Conservation (phyloP, 2,888 invertebrate genomes). For the Pristionchus entomophagus region DNA sequence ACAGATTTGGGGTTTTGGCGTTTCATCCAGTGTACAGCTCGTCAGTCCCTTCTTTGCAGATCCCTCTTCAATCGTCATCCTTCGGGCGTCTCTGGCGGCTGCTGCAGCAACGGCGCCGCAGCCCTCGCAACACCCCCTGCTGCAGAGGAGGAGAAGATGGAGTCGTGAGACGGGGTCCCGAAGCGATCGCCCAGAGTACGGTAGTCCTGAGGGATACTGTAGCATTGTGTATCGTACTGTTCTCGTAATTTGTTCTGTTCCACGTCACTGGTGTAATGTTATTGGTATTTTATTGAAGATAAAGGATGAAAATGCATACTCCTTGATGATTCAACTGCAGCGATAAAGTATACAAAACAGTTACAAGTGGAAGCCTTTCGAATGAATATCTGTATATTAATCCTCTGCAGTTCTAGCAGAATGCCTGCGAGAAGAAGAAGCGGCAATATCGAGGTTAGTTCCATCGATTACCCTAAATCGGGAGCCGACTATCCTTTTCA, state of each 20-base stretch:
- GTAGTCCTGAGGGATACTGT: constrained; percentile 8
- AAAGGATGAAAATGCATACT: neutral
- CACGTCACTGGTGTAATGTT: constrained; percentile 18
- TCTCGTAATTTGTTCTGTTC: neutral
- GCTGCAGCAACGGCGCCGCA: constrained; percentile 6
- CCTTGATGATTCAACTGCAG: neutral
- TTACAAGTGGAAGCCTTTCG: too few relatives aligned
- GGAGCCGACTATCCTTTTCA: too few relatives aligned
- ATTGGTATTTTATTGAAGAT: constrained; percentile 34
- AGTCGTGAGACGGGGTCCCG: constrained; percentile 12
- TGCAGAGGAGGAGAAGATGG: constrained; percentile 11
- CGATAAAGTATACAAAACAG: too few relatives aligned
- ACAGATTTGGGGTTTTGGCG: too few relatives aligned
- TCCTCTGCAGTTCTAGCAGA: too few relatives aligned
- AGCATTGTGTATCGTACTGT: neutral
- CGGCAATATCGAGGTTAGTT: too few relatives aligned
- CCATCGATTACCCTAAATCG: too few relatives aligned
- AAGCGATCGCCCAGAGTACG: neutral
- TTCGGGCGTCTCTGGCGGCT: neutral
- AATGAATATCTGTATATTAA: too few relatives aligned
- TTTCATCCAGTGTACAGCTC: too few relatives aligned
- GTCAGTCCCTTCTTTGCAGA: too few relatives aligned
- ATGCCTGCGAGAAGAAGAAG: too few relatives aligned
- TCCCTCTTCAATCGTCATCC: constrained; percentile 20
- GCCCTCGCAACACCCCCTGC: neutral